Conservation (phyloP, 2,113 vertebrate genomes). For the Penelope pileata region DNA sequence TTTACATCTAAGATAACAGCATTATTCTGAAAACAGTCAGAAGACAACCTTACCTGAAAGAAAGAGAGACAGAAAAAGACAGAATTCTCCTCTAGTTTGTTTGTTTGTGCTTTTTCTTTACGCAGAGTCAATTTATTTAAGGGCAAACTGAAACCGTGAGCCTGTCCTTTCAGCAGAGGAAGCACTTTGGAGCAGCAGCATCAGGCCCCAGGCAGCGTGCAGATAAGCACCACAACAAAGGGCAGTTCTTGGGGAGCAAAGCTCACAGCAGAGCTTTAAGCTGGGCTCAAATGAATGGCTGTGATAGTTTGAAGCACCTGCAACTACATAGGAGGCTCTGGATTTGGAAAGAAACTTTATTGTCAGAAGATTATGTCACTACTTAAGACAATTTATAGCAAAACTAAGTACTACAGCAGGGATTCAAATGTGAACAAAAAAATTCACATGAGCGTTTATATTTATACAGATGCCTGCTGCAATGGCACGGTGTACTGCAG, state of each 20-base stretch:
- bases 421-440: background rate
- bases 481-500: background rate
- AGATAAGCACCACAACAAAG: background rate
- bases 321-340: background rate
- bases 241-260: background rate
- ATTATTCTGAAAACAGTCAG: conserved; percentile 16
- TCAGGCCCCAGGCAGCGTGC: background rate
- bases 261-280: background rate
- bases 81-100: background rate
- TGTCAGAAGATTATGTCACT: background rate
- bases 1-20: conserved; percentile 45
- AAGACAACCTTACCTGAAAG: background rate
- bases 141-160: background rate
- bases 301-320: conserved; percentile 7
- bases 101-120: background rate
- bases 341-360: conserved; percentile 16
- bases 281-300: background rate
- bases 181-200: background rate
- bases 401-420: background rate
- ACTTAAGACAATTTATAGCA: background rate
- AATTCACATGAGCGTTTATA: background rate
- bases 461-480: background rate
- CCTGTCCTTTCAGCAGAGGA: background rate
- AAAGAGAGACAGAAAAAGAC: background rate
- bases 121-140: background rate